Conservation (phyloP, 2,888 invertebrate species). For the Drosophila subsilvestris region DNA sequence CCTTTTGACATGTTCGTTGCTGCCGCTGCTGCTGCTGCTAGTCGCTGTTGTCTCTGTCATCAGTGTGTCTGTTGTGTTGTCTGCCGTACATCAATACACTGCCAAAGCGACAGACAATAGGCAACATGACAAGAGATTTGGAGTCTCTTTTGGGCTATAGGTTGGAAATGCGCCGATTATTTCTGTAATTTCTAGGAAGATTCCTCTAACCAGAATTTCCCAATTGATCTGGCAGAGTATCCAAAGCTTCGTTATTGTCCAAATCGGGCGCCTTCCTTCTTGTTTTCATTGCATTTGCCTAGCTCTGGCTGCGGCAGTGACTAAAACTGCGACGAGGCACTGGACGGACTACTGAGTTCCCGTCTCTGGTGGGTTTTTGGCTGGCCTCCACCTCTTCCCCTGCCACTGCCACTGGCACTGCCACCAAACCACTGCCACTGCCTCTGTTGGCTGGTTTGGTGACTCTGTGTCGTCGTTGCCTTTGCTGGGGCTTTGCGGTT, state of each 20-base stretch:
- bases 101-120: background rate
- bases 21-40: conserved; percentile 46
- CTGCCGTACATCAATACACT: conserved; percentile 37
- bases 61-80: conserved; percentile 1
- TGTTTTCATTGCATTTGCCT: conserved; percentile 46
- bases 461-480: conserved; percentile 15
- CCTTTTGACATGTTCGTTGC: conserved; percentile 71
- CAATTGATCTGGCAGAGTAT: conserved; percentile 5
- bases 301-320: conserved; percentile 25
- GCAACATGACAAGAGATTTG: background rate
- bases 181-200: background rate
- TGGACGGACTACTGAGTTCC: background rate
- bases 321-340: conserved; percentile 21
- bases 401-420: background rate
- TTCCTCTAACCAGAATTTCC: background rate
- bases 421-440: background rate
- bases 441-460: background rate
- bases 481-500: conserved; percentile 56
- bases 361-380: conserved; percentile 29
- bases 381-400: background rate
- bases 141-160: background rate
- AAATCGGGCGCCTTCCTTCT: conserved; percentile 20
- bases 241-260: background rate
- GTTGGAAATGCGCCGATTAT: background rate
- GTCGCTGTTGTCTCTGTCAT: conserved; percentile 14